Evolutionary conservation across 2,888 invertebrate genomes (phyloP), one percentile per base, ranked within the genome.

Genomic region (Cyclophora punctaria): DNA sequence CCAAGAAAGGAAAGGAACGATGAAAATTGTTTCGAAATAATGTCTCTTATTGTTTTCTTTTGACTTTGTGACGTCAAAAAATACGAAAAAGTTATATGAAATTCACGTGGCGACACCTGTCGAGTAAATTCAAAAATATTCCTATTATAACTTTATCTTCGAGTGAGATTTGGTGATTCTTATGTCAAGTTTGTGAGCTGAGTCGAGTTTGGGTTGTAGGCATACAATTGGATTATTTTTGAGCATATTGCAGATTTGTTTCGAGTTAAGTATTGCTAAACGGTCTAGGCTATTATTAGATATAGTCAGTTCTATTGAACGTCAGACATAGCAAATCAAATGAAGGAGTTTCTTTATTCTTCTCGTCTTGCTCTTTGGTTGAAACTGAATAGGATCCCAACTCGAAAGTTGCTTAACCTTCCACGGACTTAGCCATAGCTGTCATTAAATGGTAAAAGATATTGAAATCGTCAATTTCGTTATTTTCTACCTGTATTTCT

Each of bases 21-120:
- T 69, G 67, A 67, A 68, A 69, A 69, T 70, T 71, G 72, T 71
- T 73, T 59, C 62, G 56, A 66, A 71, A 71, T 71, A 69, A 71
- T 64, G 61, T 65, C 59, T 64, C 50, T 62, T 64, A 69, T 71
- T 69, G 66, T 67, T 64, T 64, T 2, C 37, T 55, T 52, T 51
- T 43, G 57, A 58, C 60, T 63, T 66, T 56, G 62, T 55, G 57
- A 44, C 59, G 61, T 59, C 59, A 62, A 54, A 64, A 20, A 20
- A 20, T 20, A 20, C 20, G 20, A 20, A 20, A 20, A 67, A 62
- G 60, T 69, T 63, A 57, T 60, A 58, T 60, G 60, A 58, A 63
- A 71, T 66, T 66, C 62, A 63, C n/a, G 45, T 46, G 46, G 6
- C 40, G 40, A 4, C 46, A 37, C 5, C 40, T 40, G 35, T 7